Conservation (phyloP, 2,888 invertebrate genomes). For the Netelia virgata region DNA sequence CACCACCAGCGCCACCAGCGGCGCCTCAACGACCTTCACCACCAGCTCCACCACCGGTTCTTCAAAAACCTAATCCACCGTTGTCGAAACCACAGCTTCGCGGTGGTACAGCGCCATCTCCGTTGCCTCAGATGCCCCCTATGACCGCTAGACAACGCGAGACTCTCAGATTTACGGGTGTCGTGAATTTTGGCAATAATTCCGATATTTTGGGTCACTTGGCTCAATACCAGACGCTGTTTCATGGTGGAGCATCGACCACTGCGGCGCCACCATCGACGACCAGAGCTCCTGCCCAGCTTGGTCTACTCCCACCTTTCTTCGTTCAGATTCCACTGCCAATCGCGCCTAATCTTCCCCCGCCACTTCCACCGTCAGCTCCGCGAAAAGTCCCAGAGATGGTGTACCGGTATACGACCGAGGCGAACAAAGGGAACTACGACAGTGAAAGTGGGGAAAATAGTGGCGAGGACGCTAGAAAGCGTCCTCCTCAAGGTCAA, state of each 20-base stretch:
- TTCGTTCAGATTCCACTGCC: conserved; percentile 81
- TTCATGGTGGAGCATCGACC: conserved; percentile 75
- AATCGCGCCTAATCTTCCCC: conserved; percentile 76
- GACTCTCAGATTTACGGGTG: conserved; percentile 81
- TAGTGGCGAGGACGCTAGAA: conserved; percentile 71
- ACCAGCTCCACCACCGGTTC: conserved; percentile 18
- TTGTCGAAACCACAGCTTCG: conserved; percentile 1
- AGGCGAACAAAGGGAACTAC: conserved; percentile 73
- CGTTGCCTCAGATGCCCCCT: conserved; percentile 41
- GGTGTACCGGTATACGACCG: conserved; percentile 69
- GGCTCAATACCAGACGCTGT: conserved; percentile 80
- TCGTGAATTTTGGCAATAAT: conserved; percentile 82
- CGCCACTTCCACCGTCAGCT: conserved; percentile 70
- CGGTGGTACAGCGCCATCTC: conserved; percentile 22
- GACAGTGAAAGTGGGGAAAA: conserved; percentile 75
- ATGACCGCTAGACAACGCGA: conserved; percentile 76
- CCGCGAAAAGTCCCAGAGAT: conserved; percentile 43
- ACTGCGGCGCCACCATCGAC: conserved; percentile 49
- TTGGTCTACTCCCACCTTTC: conserved; percentile 74
- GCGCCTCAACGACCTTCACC: conserved; percentile 40
- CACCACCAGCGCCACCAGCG: conserved; percentile 39
- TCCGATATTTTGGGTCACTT: conserved; percentile 78
- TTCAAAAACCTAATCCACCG: conserved; percentile 34
- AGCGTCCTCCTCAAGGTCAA: conserved; percentile 57
- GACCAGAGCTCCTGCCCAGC: conserved; percentile 39